Base-by-base conservation (phyloP, 2,888 invertebrate species). In the Rhodophaea formosa region DNA sequence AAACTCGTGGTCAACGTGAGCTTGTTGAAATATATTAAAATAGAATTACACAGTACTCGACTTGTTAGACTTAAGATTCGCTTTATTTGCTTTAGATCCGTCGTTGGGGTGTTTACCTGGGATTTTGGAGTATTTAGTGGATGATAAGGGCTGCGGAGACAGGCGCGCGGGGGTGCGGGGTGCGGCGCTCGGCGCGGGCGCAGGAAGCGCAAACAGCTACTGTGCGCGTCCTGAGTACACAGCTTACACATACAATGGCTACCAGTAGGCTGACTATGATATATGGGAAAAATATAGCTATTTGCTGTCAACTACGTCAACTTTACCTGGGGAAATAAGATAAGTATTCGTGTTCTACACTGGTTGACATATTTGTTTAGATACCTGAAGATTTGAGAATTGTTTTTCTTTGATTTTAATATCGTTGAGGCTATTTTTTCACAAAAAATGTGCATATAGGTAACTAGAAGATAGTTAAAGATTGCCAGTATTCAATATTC, bases 171-270 rank as follows among this genome's bases (percentile, higher is more conserved):
- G 23, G 39, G 14, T 15, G n/a, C 43, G 57, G 59, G 62, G 67
- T 59, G 65, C 62, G 60, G 66, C 59, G 67, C 64, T 16, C 7
- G 56, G 64, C 65, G 72, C 77, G 77, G 79, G 84, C 75, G 88
- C 89, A 88, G 88, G 91, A 89, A 91, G 90, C 88, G 72, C 74
- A 78, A 82, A 81, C 81, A 80, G 85, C 88, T 88, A 84, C 90
- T 79, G 88, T 84, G 74, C 75, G 71, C 68, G 80, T 85, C 88
- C 88, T 86, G 84, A 81, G 84, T 82, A 90, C 87, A 90, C 85
- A 87, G 70, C 69, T 74, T 77, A 80, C 68, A 72, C 74, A 79
- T 71, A 81, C 79, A 80, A 80, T 68, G 65, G 61, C 23, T 62
- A 59, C 58, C 60, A 64, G 66, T 74, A 70, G 72, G 72, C 61